Evolutionary conservation across 1,140 invertebrate species (phyloP), one percentile per base, ranked within the genome.

Genomic region (Caligus rogercresseyi): DNA sequence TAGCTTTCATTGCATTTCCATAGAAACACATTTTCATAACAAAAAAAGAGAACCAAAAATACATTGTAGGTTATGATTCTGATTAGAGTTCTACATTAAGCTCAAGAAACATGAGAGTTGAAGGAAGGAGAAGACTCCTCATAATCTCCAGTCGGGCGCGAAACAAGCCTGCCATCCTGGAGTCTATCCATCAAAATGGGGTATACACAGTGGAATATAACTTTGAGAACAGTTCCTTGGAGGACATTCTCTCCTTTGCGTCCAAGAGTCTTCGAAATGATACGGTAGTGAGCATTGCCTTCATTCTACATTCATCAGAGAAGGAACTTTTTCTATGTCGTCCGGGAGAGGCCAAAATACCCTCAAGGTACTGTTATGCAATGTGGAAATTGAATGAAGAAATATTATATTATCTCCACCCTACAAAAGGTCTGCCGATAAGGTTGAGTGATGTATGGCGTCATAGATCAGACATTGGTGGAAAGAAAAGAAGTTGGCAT

Each of bases 241-340:
- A 75, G 18, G 67, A 69, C 25, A 71, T 75, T 56, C 61, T 74
- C 18, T 70, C 65, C 68, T 64, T 68, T 19, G 68, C 76, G 3
- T 54, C 63, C 3, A 65, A 70, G 26, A 67, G 61, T 52, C 60
- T 76, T 19, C 67, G 68, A 16, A 66, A 67, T 11, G 69, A 67
- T 18, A 72, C 71, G 63, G 72, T 74, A 20, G 69, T 71, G 13
- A 74, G 72, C 65, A 67, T 76, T 54, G 75, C 71, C 7, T 67
- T 77, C 26, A 66, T 77, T 1, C 66, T 77, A 25, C 71, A 74
- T 65, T 71, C 73, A 61, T 69, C 72, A 57, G 72, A 71, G 56
- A 66, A 68, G 3, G 69, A 72, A 55, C 70, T 77, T 24, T 72
- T 73, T 55, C 53, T 77, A 0, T 73, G 71, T 63, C 69, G 71